phyloP scores from a whole-genome alignment of 2,797 vertebrate species.

The Micromesistius poutassou region DNA sequence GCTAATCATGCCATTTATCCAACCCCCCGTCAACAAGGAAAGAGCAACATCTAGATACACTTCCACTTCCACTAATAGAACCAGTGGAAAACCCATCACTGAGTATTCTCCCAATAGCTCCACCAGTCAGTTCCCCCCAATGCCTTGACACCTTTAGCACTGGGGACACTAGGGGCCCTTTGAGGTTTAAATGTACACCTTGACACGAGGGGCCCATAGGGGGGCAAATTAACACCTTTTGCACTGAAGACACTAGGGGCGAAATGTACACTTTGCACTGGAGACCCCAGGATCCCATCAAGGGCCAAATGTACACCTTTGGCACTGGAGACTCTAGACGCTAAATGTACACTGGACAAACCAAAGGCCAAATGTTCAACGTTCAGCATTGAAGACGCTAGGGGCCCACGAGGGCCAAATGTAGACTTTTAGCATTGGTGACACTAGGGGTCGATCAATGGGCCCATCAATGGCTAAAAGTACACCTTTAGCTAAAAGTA shows the following conservation, averaged over 20 bases:
- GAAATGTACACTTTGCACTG: too few relatives aligned
- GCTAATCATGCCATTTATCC: background rate
- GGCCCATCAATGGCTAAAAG: too few relatives aligned
- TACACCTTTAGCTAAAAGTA: slow-evolving; percentile 2
- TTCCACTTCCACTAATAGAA: background rate
- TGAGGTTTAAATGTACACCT: too few relatives aligned
- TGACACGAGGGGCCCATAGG: too few relatives aligned
- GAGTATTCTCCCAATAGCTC: background rate
- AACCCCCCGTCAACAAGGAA: background rate
- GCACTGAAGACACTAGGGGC: background rate
- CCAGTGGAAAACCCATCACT: background rate
- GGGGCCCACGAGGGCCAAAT: slow-evolving; percentile 6
- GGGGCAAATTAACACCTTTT: too few relatives aligned
- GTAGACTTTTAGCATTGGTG: slow-evolving; percentile 1
- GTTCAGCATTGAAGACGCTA: background rate
- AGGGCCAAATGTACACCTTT: background rate
- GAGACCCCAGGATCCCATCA: background rate
- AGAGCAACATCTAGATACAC: background rate
- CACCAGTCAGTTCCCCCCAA: background rate
- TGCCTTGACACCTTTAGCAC: background rate
- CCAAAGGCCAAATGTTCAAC: too few relatives aligned
- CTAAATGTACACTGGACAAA: too few relatives aligned
- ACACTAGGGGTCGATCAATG: too few relatives aligned
- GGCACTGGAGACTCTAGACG: background rate
- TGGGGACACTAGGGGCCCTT: too few relatives aligned